Evolutionary conservation across 64 coral and sea anemone species (phyloP), one percentile per base, ranked within the genome.

Genomic region (Pocillopora damicornis): DNA sequence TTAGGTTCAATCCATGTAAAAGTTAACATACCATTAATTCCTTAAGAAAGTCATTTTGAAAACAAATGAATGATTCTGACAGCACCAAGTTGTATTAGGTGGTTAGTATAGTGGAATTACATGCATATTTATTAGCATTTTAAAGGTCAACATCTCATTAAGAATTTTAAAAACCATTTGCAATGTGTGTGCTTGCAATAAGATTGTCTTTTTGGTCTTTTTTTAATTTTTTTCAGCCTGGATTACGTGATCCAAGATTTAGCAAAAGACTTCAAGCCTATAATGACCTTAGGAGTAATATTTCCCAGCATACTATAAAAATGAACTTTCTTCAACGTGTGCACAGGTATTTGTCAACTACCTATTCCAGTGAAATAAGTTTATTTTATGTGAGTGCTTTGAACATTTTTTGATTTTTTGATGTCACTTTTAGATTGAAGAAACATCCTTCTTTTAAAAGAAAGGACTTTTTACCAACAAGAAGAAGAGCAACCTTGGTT

Each of bases 281-380:
- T 73, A 94, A 99, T 90, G 93, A 99, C 60, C 63, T 99, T 15
- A 84, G 92, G 15, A 99, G 95, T 75, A 99, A 99, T 73, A 88
- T 99, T 9, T 99, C 97, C 3, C 97, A 99, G 23, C 97, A 99
- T 51, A 95, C 97, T 62, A 92, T 99, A 30, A 99, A 99, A 81
- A 90, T 99, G 88, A 92, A 99, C 81, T 99, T 99, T 23, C 82
- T 99, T 61, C 77, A 92, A 26, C 89, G 91, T 88, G 93, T 94
- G 59, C 91, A 92, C 68, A 95, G 93, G 97, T 98, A 94, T 1
- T 58, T 23, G 37, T 37, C 57, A 15, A 61, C 18, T 6, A 17
- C 36, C 42, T 6, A 36, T 66, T 4, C 60, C 30, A 36, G 12
- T 22, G 20, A 60, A 58, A 57, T 45, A 17, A 25, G 0, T 59